phyloP scores from a whole-genome alignment of 2,888 invertebrate species.

The Metalampra italica region DNA sequence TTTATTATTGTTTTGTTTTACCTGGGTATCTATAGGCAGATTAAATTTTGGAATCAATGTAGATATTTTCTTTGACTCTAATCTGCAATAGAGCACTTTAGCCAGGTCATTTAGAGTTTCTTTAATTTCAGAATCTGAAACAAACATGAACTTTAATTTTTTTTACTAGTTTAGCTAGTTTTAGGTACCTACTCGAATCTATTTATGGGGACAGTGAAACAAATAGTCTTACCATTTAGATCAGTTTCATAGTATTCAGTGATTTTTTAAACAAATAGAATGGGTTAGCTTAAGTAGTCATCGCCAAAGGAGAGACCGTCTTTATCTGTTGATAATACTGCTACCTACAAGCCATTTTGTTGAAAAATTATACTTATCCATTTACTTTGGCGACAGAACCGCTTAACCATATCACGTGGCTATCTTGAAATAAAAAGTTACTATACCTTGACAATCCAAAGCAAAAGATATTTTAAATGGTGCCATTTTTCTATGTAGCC shows the following conservation, averaged over 20 bases:
- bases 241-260: no score
- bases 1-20: slow-evolving; percentile 17
- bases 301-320: no score
- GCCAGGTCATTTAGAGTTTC: slow-evolving; percentile 44
- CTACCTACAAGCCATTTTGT: no score
- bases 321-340: no score
- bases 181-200: no score
- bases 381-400: background rate
- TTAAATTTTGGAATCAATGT: slow-evolving; percentile 50
- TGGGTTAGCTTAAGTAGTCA: no score
- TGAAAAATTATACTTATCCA: no score
- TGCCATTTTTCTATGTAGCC: slow-evolving; percentile 84
- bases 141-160: background rate
- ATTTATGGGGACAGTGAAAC: no score
- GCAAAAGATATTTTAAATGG: slow-evolving; percentile 87
- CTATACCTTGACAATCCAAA: slow-evolving; percentile 56
- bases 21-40: slow-evolving; percentile 43
- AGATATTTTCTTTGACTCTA: slow-evolving; percentile 45
- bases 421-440: no score
- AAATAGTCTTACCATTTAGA: no score
- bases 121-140: slow-evolving; percentile 32
- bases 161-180: no score
- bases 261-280: no score
- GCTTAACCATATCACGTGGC: slow-evolving; percentile 18
- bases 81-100: slow-evolving; percentile 37